Evolutionary conservation across 2,888 invertebrate genomes (phyloP).

Genomic region (Diadegma fenestrale): DNA sequence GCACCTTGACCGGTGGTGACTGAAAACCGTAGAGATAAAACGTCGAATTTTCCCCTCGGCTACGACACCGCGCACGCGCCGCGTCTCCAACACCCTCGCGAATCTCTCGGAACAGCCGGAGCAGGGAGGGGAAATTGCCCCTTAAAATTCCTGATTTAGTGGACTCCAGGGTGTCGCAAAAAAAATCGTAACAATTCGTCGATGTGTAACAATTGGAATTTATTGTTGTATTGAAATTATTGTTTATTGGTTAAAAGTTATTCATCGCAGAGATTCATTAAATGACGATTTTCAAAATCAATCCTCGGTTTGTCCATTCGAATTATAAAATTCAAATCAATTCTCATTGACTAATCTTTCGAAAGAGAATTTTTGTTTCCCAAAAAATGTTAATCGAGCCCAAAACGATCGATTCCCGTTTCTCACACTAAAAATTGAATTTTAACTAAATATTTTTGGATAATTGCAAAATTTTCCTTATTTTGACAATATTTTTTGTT

Average conservation of each 20-base stretch:
- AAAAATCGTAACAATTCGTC: neutral
- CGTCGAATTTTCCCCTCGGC: conserved; percentile 77
- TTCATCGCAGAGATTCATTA: neutral
- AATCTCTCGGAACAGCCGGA: neutral
- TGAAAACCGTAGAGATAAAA: conserved; percentile 76
- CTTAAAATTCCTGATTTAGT: conserved; percentile 32
- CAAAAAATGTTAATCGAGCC: neutral
- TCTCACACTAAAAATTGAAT: too few relatives aligned
- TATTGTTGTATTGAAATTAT: neutral
- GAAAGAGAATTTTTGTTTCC: neutral
- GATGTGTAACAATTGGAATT: neutral
- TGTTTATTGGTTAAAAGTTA: neutral
- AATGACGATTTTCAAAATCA: neutral
- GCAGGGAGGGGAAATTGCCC: conserved; percentile 11
- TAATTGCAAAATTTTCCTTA: too few relatives aligned
- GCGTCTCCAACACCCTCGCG: conserved; percentile 29
- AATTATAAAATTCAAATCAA: neutral
- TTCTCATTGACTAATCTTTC: neutral
- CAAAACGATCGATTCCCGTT: neutral
- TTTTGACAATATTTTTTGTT: too few relatives aligned
- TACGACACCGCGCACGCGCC: conserved; percentile 22
- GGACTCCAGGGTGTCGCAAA: conserved; percentile 1
- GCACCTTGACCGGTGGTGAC: conserved; percentile 83
- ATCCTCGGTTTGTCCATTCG: neutral
- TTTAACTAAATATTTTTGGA: too few relatives aligned